Evolutionary conservation across 2,888 invertebrate species (phyloP), one percentile per base, ranked within the genome.

Genomic region (Xylophagus ater): DNA sequence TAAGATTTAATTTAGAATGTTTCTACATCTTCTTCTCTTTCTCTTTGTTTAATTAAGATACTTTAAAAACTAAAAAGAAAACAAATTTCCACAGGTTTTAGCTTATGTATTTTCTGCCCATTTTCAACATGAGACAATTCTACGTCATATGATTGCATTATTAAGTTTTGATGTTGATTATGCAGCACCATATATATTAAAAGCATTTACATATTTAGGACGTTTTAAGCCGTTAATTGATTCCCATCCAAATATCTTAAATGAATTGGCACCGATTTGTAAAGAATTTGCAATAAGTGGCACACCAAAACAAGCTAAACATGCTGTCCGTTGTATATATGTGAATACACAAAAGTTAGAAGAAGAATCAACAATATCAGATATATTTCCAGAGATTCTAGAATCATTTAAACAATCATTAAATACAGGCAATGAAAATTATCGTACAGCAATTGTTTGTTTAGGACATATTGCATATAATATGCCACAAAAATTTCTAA

Each of bases 301-400:
- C 9, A 86, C 88, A 4, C 83, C 89, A 1, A 93, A 93, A 62
- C 94, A 96, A 65, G 92, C 94, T 5, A 97, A 97, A 66, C 92
- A 94, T 55, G 93, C 96, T 4, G 83, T 97, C 44, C 71, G 89
- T 49, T 96, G 94, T 65, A 76, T 97, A 37, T 86, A 76, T 61
- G 81, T 86, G 32, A 89, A 90, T 63, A 81, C 85, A 36, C 48
- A 47, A 67, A 71, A 71, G 31, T 21, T 41, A n/a, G 40, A 44
- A 33, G 44, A 47, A 24, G 43, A 47, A 28, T 42, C 20, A 2
- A 25, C 23, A 4, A 14, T 12, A 6, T 28, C 26, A 14, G 73
- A 75, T 38, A 77, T 87, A 49, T 90, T 89, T 66, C 80, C 82
- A 3, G 81, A 82, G 51, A 83, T 89, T 50, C 70, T 90, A 54